Base-by-base conservation (phyloP, 2,797 vertebrate species). In the Sphaeramia orbicularis region DNA sequence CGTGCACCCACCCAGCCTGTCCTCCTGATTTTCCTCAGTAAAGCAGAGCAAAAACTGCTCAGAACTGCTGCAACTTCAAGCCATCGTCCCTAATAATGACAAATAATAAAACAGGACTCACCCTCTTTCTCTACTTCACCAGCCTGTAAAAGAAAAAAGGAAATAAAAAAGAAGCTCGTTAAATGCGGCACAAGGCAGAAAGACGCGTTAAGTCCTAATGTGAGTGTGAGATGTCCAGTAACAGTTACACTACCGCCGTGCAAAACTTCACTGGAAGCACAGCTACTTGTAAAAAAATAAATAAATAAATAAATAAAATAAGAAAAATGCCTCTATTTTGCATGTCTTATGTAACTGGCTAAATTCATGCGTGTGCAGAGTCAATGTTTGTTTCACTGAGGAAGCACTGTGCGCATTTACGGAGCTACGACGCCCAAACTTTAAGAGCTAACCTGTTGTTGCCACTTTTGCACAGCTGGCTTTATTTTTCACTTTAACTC, bases 71-170 rank as follows among this genome's bases (percentile, higher is more conserved):
- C 65, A 51, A 62, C 55, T 65, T 40, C 14, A 40, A 30, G 53
- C 54, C 15, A 3, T 56, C 14, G 42, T 10, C n/a, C 27, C 36
- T 7, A 19, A 21, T 24, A 54, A 16, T 27, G 41, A 45, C 21
- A 3, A 14, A 30, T 27, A 56, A 32, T 36, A 15, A 59, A 81
- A 55, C 24, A 52, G 32, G 18, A 91, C 96, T 97, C 92, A 99
- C 97, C 97, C 93, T 93, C 86, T 91, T 78, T 91, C 83, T 92
- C 92, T 80, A 91, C 93, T 92, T 92, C 93, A 73, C 86, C 94
- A 96, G 93, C 95, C 97, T 99, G 93, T 0, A 81, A 76, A 53
- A 82, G 56, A 72, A 47, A 80, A 81, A 76, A 53, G 82, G 56
- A 64, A 57, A 51, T 71, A 44, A 80, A 35, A 24, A 61, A 52